Conservation (phyloP, 2,113 vertebrate genomes). For the Speoplatyrhinus poulsoni region DNA sequence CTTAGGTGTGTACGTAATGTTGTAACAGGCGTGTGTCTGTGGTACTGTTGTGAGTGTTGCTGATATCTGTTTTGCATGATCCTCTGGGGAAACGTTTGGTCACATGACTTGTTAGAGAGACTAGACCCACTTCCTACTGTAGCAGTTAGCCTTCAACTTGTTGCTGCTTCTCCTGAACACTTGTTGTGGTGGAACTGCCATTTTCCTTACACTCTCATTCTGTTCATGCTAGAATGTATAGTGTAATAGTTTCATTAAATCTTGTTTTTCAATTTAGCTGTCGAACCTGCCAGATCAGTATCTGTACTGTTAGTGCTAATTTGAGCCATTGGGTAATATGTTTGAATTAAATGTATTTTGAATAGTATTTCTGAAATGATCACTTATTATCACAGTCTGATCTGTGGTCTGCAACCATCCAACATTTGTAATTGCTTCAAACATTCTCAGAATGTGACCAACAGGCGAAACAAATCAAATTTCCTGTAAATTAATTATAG, state of each 20-base stretch:
- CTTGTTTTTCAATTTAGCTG: neutral
- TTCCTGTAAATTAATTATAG: too few species aligned
- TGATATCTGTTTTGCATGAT: slow-evolving; percentile 68
- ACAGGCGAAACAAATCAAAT: too few species aligned
- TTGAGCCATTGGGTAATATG: too few species aligned
- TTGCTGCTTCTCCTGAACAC: slow-evolving; percentile 3
- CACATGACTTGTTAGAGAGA: slow-evolving; percentile 37
- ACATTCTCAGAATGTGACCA: too few species aligned
- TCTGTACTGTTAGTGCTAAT: slow-evolving; percentile 4
- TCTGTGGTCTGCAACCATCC: too few species aligned
- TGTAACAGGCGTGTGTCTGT: slow-evolving; percentile 20
- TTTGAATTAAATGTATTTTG: too few species aligned
- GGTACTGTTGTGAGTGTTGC: slow-evolving; percentile 30
- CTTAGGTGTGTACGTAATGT: neutral
- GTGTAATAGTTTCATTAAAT: too few species aligned
- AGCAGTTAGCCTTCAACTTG: slow-evolving; percentile 2
- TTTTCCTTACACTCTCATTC: too few species aligned
- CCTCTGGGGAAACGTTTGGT: slow-evolving; percentile 44
- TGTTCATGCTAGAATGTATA: too few species aligned
- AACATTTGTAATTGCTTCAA: too few species aligned
- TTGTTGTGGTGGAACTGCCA: neutral
- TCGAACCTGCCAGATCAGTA: neutral
- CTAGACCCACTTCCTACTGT: slow-evolving; percentile 13
- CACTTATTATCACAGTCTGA: too few species aligned
- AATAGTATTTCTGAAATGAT: too few species aligned